phyloP scores from a whole-genome alignment of 2,888 invertebrate genomes.

The Eutolmus rufibarbis region DNA sequence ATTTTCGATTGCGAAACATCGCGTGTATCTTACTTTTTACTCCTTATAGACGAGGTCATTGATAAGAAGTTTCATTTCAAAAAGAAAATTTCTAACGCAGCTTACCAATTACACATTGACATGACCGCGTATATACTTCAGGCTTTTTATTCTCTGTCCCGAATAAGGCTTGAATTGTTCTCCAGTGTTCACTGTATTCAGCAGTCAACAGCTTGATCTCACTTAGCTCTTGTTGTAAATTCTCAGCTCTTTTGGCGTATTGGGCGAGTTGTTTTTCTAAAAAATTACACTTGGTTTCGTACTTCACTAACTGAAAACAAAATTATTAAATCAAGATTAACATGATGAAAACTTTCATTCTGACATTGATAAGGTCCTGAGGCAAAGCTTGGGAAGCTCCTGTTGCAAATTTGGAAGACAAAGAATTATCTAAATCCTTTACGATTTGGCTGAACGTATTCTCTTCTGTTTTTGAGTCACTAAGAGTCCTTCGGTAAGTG shows the following conservation, averaged over 20 bases:
- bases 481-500: slow-evolving; percentile 55
- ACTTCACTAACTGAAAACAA: slow-evolving; percentile 55
- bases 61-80: not conserved
- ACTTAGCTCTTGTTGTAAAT: slow-evolving; percentile 55
- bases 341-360: not conserved
- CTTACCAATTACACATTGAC: slow-evolving; percentile 48
- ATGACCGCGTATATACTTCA: slow-evolving; percentile 28
- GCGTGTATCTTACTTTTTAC: too few species aligned
- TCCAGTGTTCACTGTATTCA: slow-evolving; percentile 59
- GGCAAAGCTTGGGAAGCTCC: slow-evolving; percentile 48
- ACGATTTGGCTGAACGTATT: not conserved
- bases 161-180: slow-evolving; percentile 58
- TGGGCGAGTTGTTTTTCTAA: slow-evolving; percentile 56
- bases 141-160: slow-evolving; percentile 34
- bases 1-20: too few species aligned
- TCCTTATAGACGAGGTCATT: too few species aligned
- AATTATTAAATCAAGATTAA: not conserved
- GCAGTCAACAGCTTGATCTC: slow-evolving; percentile 55
- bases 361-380: slow-evolving; percentile 53
- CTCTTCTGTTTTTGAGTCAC: slow-evolving; percentile 46
- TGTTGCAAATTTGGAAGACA: slow-evolving; percentile 49
- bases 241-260: slow-evolving; percentile 52
- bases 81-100: not conserved
- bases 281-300: slow-evolving; percentile 57
- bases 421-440: slow-evolving; percentile 47